These are phyloP conservation scores for Sinonovacula constricta DNA, from an alignment of 1,140 invertebrate genomes.

Conservation along the genomic window DNA sequence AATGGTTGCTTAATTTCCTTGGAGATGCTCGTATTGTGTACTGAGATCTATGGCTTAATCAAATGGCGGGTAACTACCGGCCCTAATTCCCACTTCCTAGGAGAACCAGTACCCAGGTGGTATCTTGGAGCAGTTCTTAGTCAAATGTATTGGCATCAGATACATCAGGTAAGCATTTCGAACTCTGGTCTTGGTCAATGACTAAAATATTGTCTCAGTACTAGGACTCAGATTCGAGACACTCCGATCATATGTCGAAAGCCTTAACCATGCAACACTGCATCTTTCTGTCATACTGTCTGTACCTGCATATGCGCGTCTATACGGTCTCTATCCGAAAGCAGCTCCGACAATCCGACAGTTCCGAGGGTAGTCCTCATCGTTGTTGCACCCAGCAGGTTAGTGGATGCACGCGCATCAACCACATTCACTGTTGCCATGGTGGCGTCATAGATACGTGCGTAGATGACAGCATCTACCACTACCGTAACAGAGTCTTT, in stretches of 20 bases:
- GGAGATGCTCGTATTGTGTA: too few relatives aligned
- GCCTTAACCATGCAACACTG: background rate
- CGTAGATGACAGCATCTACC: slow-evolving; percentile 91
- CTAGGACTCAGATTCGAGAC: background rate
- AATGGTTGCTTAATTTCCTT: too few relatives aligned
- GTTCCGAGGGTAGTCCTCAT: slow-evolving; percentile 93
- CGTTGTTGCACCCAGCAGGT: slow-evolving; percentile 78
- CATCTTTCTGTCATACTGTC: background rate
- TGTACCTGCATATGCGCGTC: slow-evolving; percentile 89
- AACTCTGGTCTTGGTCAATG: background rate
- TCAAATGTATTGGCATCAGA: background rate
- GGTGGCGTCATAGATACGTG: slow-evolving; percentile 94
- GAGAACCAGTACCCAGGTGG: background rate
- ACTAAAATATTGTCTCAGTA: background rate
- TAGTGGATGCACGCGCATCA: slow-evolving; percentile 87
- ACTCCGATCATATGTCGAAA: background rate
- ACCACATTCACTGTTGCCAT: slow-evolving; percentile 98
- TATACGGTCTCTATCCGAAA: slow-evolving; percentile 93
- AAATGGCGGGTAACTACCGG: too few relatives aligned
- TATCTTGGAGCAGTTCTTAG: background rate
- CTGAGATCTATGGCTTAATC: too few relatives aligned
- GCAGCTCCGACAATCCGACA: slow-evolving; percentile 91
- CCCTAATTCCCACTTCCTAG: too few relatives aligned
- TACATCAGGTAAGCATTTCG: background rate
- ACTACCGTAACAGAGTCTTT: slow-evolving; percentile 45